Evolutionary conservation across 2,888 invertebrate genomes (phyloP).

Genomic region (Andricus curvator): DNA sequence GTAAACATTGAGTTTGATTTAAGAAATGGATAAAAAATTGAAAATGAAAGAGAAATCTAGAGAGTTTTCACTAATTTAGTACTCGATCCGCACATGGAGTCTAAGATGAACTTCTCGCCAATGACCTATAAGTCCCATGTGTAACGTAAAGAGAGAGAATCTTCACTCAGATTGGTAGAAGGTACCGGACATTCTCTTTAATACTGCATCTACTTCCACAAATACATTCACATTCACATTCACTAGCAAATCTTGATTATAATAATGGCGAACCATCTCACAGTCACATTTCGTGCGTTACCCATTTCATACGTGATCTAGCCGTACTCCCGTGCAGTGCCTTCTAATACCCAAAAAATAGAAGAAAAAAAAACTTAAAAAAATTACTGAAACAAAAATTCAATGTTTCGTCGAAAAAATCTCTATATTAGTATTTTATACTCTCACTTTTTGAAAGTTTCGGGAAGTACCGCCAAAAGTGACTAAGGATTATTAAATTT

Average conservation of each 20-base stretch:
- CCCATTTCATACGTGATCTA: slow-evolving; percentile 35
- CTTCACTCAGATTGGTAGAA: slow-evolving; percentile 34
- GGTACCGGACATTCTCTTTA: slow-evolving; percentile 33
- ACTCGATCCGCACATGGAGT: background rate
- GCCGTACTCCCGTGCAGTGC: background rate
- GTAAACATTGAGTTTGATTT: no score
- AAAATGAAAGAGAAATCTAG: slow-evolving; percentile 15
- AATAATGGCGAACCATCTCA: slow-evolving; percentile 26
- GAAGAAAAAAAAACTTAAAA: background rate
- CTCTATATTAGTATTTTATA: background rate
- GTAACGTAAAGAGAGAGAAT: slow-evolving; percentile 31
- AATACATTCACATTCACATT: slow-evolving; percentile 9
- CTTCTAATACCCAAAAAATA: background rate
- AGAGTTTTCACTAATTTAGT: slow-evolving; percentile 2
- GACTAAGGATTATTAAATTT: background rate
- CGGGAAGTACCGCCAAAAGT: background rate
- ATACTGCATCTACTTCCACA: slow-evolving; percentile 9
- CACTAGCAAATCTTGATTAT: slow-evolving; percentile 17
- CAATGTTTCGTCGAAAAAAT: background rate
- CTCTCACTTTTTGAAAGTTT: background rate
- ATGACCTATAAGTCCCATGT: slow-evolving; percentile 32
- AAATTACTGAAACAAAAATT: background rate
- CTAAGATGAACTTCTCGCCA: background rate
- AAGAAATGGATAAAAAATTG: background rate
- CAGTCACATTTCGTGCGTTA: slow-evolving; percentile 26